Base-by-base conservation (phyloP, 1,140 invertebrate genomes). In the Bombus terrestris region DNA sequence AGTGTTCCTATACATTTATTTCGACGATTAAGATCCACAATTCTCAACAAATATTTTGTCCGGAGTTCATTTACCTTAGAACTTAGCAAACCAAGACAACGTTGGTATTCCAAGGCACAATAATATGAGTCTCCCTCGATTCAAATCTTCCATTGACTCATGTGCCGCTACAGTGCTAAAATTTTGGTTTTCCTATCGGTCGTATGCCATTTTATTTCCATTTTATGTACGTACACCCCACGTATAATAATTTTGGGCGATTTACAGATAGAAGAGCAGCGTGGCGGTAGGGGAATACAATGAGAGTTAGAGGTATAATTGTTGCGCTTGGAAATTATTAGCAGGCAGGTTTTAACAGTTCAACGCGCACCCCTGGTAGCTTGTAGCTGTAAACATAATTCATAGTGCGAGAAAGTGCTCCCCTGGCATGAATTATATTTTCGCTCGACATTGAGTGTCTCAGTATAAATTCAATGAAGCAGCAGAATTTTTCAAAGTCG, bases 281-380 rank as follows among this genome's bases (percentile, higher is more conserved):
- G 12, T 35, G 22, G 32, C 12, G 73, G 47, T 13, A 37, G 35
- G n/a, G 32, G 78, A 8, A 9, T 9, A 25, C n/a, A 81, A 35
- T 53, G 37, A 35, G 57, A 81, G 25, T 62, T 62, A 39, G 39
- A 73, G 68, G 47, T 73, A 59, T 81, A 81, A 81, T 81, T 73
- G 80, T 73, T 73, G 37, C n/a, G 66, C 68, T 59, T n/a, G 53
- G 22, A 41, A 81, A 81, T 73, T 81, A 81, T 81, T 81, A 35
- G 53, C 47, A 13, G 39, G 37, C 53, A 59, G 68, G 79, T 81
- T 81, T 59, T 81, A 59, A 81, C 68, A 25, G 79, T 59, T 59
- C 41, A 81, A 59, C 64, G 64, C 32, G 41, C 8, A 32, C 32
- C 1, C 15, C 25, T 66, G 32, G 37, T 73, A 35, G 28, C 13